Conservation (phyloP, 2,888 invertebrate species). For the Dicycla oo region DNA sequence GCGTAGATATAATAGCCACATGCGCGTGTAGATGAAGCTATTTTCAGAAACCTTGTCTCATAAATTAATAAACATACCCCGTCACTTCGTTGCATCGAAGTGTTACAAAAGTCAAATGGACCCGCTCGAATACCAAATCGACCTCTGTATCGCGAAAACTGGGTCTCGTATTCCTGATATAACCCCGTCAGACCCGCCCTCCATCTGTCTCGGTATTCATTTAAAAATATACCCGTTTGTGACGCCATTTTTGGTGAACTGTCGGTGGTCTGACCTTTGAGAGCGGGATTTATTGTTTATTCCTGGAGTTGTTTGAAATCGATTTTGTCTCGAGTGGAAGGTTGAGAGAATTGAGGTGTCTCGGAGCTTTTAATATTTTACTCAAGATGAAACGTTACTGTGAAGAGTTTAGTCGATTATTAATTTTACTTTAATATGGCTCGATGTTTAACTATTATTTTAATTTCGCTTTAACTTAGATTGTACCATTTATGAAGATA, state of each 20-base stretch:
- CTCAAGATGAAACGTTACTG: slow-evolving; percentile 28
- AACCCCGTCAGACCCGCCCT: slow-evolving; percentile 40
- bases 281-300: slow-evolving; percentile 63
- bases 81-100: slow-evolving; percentile 37
- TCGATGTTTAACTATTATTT: slow-evolving; percentile 7
- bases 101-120: slow-evolving; percentile 22
- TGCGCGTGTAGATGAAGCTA: too few species aligned
- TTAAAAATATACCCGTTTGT: slow-evolving; percentile 57
- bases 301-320: slow-evolving; percentile 59
- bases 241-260: slow-evolving; percentile 63
- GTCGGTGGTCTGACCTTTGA: slow-evolving; percentile 64
- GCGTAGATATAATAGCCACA: too few species aligned
- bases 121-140: slow-evolving; percentile 29
- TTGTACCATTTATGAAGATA: neutral
- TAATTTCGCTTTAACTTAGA: neutral
- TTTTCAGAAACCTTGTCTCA: slow-evolving; percentile 21
- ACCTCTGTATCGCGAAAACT: slow-evolving; percentile 44
- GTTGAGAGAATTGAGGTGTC: slow-evolving; percentile 42
- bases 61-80: slow-evolving; percentile 22
- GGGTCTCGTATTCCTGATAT: slow-evolving; percentile 55
- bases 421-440: slow-evolving; percentile 5
- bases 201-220: slow-evolving; percentile 42
- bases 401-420: neutral
- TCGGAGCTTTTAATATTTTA: slow-evolving; percentile 45
- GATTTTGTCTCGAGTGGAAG: slow-evolving; percentile 58